phyloP scores from a whole-genome alignment of 2,113 vertebrate species.

The Elephantulus edwardii region DNA sequence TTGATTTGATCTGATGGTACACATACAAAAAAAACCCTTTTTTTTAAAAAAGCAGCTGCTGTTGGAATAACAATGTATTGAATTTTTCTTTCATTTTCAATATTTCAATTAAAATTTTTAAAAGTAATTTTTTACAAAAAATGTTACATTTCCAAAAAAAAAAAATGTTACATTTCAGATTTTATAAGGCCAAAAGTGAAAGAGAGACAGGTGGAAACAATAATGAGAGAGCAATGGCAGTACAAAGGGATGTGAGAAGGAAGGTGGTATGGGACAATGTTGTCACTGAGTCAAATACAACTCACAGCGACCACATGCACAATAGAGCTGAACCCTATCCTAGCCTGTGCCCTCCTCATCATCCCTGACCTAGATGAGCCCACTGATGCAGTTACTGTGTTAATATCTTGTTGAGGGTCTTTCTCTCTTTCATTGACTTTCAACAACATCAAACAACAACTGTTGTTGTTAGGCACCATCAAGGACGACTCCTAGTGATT shows the following conservation, averaged over 20 bases:
- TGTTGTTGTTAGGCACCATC: too few relatives aligned
- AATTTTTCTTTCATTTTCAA: slow-evolving; percentile 24
- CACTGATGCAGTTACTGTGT: too few relatives aligned
- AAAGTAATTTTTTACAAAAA: slow-evolving; percentile 8
- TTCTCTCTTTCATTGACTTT: too few relatives aligned
- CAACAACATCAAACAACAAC: too few relatives aligned
- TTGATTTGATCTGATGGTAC: too few relatives aligned
- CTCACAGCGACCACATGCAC: too few relatives aligned
- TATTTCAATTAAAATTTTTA: background rate
- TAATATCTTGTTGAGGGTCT: too few relatives aligned
- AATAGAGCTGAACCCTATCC: too few relatives aligned
- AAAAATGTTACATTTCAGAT: background rate
- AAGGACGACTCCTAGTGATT: too few relatives aligned
- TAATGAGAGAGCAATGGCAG: background rate
- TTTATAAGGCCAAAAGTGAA: background rate
- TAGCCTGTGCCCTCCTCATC: too few relatives aligned
- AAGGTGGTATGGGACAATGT: background rate
- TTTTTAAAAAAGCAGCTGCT: background rate
- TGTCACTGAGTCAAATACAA: background rate
- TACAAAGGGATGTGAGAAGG: background rate
- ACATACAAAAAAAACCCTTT: too few relatives aligned
- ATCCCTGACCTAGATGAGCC: too few relatives aligned
- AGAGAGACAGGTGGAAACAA: background rate
- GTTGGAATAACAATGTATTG: background rate
- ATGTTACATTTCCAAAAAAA: background rate